phyloP scores from a whole-genome alignment of 2,113 vertebrate genomes.

The Herpailurus yagouaroundi region DNA sequence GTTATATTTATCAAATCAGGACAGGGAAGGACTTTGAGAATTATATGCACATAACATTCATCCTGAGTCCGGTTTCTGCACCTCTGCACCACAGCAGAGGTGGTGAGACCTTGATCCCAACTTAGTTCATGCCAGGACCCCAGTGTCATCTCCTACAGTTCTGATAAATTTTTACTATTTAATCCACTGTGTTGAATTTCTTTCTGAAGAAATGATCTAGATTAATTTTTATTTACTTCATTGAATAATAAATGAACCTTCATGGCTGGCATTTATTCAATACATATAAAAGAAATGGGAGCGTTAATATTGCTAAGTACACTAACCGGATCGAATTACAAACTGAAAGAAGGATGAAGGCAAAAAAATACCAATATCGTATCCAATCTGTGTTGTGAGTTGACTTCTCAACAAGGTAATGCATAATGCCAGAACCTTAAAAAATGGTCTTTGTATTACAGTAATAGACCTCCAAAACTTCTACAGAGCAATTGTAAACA shows the following conservation, averaged over 20 bases:
- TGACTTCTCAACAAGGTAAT: not conserved
- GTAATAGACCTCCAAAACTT: not conserved
- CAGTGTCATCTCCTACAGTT: not conserved
- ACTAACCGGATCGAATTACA: not conserved
- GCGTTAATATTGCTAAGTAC: not conserved
- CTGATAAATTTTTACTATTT: not conserved
- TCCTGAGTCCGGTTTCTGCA: not conserved
- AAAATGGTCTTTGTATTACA: not conserved
- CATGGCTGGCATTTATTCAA: not conserved
- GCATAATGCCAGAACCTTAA: not conserved
- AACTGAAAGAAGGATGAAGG: not conserved
- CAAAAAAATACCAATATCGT: not conserved
- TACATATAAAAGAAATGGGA: not conserved
- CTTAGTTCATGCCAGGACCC: not conserved
- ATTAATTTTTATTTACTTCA: not conserved
- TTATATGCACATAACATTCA: not conserved
- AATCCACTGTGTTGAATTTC: not conserved
- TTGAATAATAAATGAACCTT: not conserved
- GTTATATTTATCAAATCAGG: not conserved
- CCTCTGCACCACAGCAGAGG: not conserved
- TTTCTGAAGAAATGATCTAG: not conserved
- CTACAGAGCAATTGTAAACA: not conserved
- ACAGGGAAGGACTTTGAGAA: not conserved
- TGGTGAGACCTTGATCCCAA: not conserved
- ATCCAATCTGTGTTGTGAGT: not conserved